These are phyloP conservation scores for Dendroctonus valens DNA, from an alignment of 1,140 invertebrate species.

Conservation along the genomic window DNA sequence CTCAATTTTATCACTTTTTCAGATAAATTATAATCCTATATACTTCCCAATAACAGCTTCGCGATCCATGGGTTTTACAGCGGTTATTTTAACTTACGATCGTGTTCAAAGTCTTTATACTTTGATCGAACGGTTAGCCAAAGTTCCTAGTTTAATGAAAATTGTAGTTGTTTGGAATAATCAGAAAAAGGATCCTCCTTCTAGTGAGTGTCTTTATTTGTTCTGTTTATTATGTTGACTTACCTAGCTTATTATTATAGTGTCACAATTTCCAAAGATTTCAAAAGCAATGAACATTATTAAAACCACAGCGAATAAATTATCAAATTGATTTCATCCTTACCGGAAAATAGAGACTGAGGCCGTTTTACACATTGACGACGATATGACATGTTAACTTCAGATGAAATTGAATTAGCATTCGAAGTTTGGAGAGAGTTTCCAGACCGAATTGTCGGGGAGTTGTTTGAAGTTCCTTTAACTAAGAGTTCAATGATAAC, in stretches of 20 bases:
- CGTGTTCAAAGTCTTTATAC: conserved; percentile 85
- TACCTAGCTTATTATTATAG: conserved; percentile 52
- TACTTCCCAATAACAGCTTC: conserved; percentile 82
- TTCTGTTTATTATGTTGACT: conserved; percentile 7
- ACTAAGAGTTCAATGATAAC: background rate
- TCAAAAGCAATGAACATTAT: conserved; percentile 88
- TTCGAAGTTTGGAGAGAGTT: conserved; percentile 89
- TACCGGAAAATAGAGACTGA: conserved; percentile 93
- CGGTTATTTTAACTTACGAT: conserved; percentile 89
- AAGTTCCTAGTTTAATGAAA: conserved; percentile 82
- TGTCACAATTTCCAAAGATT: conserved; percentile 83
- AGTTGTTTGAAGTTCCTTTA: conserved; percentile 16
- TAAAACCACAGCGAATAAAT: conserved; percentile 84
- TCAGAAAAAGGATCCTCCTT: conserved; percentile 81
- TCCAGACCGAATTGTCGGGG: conserved; percentile 82
- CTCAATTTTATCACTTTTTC: conserved; percentile 13
- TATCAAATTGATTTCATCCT: conserved; percentile 92
- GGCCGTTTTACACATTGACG: conserved; percentile 87
- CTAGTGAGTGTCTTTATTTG: conserved; percentile 56
- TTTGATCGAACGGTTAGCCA: conserved; percentile 76
- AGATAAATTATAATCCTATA: conserved; percentile 66
- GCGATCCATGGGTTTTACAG: conserved; percentile 85
- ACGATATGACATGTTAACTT: conserved; percentile 94
- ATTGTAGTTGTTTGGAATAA: conserved; percentile 93
- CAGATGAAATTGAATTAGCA: conserved; percentile 91